Evolutionary conservation across 1,140 invertebrate species (phyloP).

Genomic region (Monomorium pharaonis): DNA sequence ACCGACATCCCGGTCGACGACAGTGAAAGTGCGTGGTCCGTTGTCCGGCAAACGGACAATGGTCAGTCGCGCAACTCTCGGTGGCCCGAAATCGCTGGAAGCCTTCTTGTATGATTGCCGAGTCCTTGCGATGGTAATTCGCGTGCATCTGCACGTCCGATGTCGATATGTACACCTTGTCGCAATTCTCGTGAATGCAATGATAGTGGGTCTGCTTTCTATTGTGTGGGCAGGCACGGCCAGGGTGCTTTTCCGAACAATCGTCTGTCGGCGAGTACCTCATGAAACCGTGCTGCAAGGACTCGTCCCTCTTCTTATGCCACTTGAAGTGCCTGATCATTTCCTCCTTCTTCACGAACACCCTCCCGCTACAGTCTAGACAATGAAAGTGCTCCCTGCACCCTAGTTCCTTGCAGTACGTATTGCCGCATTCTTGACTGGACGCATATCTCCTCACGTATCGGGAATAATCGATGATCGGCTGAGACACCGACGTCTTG

Average conservation of each 20-base stretch:
- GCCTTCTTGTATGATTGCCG: constrained; percentile 98
- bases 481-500: constrained; percentile 79
- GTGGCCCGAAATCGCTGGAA: constrained; percentile 96
- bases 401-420: constrained; percentile 88
- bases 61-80: constrained; percentile 94
- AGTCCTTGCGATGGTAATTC: constrained; percentile 99
- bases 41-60: constrained; percentile 97
- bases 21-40: constrained; percentile 99
- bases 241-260: constrained; percentile 91
- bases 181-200: constrained; percentile 97
- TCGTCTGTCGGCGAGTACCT: constrained; percentile 96
- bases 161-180: constrained; percentile 99
- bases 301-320: constrained; percentile 99
- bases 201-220: constrained; percentile 99
- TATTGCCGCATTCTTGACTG: constrained; percentile 89
- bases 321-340: constrained; percentile 99
- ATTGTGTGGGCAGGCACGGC: constrained; percentile 94
- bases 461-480: constrained; percentile 89
- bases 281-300: constrained; percentile 98
- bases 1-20: constrained; percentile 94
- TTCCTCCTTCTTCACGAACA: constrained; percentile 99
- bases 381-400: constrained; percentile 98
- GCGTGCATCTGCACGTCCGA: constrained; percentile 99
- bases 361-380: constrained; percentile 94
- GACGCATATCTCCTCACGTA: constrained; percentile 90